Conservation (phyloP, 2,113 vertebrate genomes). For the Damaliscus lunatus region DNA sequence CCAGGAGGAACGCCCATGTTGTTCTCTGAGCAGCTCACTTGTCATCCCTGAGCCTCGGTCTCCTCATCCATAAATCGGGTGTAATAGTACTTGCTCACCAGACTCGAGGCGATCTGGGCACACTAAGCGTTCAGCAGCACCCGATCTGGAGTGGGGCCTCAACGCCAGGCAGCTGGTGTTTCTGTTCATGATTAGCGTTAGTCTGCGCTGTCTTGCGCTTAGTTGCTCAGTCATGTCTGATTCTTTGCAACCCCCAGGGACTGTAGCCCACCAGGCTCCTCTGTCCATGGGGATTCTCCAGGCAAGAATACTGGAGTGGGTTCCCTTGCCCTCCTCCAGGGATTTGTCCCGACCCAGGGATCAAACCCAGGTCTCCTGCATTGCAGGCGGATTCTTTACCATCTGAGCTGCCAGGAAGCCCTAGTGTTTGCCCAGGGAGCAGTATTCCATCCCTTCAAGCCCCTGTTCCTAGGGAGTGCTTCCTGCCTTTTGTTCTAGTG, state of each 20-base stretch:
- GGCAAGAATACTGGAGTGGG: background rate
- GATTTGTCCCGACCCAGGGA: fast-evolving
- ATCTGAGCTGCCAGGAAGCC: background rate
- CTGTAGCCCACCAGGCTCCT: background rate
- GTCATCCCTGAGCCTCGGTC: background rate
- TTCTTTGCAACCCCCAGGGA: background rate
- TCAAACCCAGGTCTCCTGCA: background rate
- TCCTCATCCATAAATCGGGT: background rate
- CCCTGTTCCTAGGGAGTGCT: background rate
- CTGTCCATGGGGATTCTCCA: background rate
- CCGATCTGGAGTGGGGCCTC: background rate
- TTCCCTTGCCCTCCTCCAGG: background rate
- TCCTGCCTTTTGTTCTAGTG: background rate
- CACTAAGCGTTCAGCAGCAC: background rate
- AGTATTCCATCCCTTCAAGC: background rate
- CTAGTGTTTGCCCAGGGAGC: background rate
- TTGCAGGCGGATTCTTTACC: background rate
- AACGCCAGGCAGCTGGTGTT: background rate
- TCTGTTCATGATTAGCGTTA: background rate
- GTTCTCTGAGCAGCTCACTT: background rate
- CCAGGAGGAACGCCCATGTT: background rate
- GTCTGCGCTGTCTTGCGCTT: background rate
- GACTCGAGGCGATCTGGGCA: background rate
- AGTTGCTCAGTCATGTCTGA: background rate
- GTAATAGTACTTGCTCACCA: background rate